Evolutionary conservation across 2,113 vertebrate species (phyloP).

Genomic region (Albula goreensis): DNA sequence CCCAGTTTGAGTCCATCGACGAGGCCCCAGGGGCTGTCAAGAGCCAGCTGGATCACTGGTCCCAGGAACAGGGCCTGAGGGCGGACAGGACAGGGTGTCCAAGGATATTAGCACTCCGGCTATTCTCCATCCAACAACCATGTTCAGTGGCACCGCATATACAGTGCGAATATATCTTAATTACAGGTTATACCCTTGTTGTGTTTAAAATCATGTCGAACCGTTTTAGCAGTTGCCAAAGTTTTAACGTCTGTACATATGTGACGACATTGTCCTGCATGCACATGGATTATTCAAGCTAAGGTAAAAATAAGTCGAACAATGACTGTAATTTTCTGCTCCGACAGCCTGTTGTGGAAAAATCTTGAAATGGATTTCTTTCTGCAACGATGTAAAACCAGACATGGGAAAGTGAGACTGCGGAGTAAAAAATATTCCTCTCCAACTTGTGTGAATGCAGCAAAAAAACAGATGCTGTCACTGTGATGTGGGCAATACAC

Average conservation of each 20-base stretch:
- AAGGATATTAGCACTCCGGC: too few relatives aligned
- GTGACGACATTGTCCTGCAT: too few relatives aligned
- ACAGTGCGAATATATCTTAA: not conserved
- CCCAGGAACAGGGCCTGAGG: constrained; percentile 68
- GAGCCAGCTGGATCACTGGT: constrained; percentile 66
- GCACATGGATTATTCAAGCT: too few relatives aligned
- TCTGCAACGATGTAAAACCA: not conserved
- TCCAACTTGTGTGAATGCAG: too few relatives aligned
- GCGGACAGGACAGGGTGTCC: constrained; percentile 60
- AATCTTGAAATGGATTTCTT: not conserved
- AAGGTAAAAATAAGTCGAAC: too few relatives aligned
- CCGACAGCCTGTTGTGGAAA: too few relatives aligned
- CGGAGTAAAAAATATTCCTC: not conserved
- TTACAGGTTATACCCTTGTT: not conserved
- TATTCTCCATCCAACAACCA: not conserved
- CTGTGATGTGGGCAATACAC: not conserved
- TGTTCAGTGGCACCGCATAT: not conserved
- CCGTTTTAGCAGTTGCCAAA: too few relatives aligned
- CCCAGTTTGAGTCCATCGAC: constrained; percentile 62
- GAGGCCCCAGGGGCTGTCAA: constrained; percentile 67
- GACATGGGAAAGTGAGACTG: not conserved
- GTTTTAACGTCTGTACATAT: too few relatives aligned
- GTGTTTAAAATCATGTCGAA: too few relatives aligned
- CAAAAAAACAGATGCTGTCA: too few relatives aligned
- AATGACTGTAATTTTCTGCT: too few relatives aligned